Evolutionary conservation across 2,888 invertebrate genomes (phyloP), one percentile per base, ranked within the genome.

Genomic region (Metopia argyrocephala): DNA sequence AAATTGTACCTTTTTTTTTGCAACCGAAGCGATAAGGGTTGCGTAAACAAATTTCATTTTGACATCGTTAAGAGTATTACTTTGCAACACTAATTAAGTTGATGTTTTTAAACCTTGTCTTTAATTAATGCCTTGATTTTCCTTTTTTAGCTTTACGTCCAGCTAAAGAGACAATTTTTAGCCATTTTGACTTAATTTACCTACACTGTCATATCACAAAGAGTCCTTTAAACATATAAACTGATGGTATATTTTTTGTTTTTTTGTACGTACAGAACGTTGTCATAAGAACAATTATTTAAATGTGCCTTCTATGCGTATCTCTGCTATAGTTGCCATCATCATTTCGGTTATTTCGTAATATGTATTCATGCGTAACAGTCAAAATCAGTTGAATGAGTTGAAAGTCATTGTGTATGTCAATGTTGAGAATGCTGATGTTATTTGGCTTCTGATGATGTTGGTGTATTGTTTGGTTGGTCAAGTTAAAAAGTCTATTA

Each of bases 91-190:
- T 73, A 73, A 78, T 78, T 73, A 61, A 78, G 66, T 78, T 54
- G 66, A 66, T 71, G 71, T 62, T 52, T 54, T 66, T 61, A 59
- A 71, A 71, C 46, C 66, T 48, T 46, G 78, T 75, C 74, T 66
- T 75, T 81, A 81, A 81, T 81, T 78, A 78, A 74, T 65, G 56
- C 54, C 69, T n/a, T 56, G 81, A 78, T 78, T 81, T 70, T n/a
- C n/a, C n/a, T n/a, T n/a, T n/a, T n/a, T n/a, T n/a, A n/a, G n/a
- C n/a, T n/a, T 78, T 73, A 4, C 12, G 4, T 15, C 3, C 38
- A 38, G 31, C 0, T 12, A 31, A 9, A 12, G 3, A 38, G 38
- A 38, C 38, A 9, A 38, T 38, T 38, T 0, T n/a, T n/a, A n/a
- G n/a, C n/a, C 52, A n/a, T 45, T 71, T 59, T 65, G 59, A 70